These are phyloP conservation scores for Lepidurus couesii DNA, from an alignment of 1,140 invertebrate species.

Conservation along the genomic window DNA sequence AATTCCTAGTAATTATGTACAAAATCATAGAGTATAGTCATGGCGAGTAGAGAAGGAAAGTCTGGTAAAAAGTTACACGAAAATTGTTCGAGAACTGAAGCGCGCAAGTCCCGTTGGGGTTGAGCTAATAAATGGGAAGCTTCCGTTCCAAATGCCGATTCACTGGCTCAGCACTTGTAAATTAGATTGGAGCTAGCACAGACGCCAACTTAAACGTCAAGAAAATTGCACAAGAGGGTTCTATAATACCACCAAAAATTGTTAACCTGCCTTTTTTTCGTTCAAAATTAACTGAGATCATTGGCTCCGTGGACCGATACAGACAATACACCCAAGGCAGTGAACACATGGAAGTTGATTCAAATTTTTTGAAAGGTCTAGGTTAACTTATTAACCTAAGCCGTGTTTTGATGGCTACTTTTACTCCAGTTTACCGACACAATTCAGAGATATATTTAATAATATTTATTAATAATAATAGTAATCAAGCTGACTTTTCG, in stretches of 20 bases:
- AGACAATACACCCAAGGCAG: conserved; percentile 1
- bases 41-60: background rate
- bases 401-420: background rate
- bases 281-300: background rate
- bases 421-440: too few relatives aligned
- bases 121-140: background rate
- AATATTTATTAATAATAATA: background rate
- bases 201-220: background rate
- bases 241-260: background rate
- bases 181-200: background rate
- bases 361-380: background rate
- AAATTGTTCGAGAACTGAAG: background rate
- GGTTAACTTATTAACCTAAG: background rate
- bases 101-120: background rate
- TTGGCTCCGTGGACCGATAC: background rate
- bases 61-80: background rate
- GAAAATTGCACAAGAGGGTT: background rate
- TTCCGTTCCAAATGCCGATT: background rate
- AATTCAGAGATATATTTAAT: too few relatives aligned
- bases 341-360: conserved; percentile 1
- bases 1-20: background rate
- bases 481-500: background rate
- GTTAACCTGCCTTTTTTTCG: background rate
- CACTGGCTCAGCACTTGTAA: background rate
- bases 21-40: background rate